phyloP scores from a whole-genome alignment of 1,140 invertebrate genomes.

The Dryas iulia region DNA sequence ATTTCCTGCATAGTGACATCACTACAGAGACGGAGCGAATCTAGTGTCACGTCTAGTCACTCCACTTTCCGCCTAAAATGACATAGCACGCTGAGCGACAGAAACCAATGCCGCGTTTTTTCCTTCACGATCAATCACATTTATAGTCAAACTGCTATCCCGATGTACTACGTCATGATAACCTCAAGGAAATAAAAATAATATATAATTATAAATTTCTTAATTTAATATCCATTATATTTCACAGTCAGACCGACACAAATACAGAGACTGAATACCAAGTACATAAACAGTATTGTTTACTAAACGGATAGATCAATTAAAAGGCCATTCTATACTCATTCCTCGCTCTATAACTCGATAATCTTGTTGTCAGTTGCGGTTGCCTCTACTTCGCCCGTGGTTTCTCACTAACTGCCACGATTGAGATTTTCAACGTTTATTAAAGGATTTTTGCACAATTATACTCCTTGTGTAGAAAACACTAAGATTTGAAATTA shows the following conservation, averaged over 20 bases:
- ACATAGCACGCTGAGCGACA: too few relatives aligned
- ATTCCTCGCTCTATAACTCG: constrained; percentile 39
- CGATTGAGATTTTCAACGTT: constrained; percentile 31
- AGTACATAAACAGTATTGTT: not conserved
- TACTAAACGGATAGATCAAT: constrained; percentile 1
- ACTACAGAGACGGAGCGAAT: too few relatives aligned
- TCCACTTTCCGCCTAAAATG: too few relatives aligned
- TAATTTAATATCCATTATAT: not conserved
- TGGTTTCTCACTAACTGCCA: constrained; percentile 36
- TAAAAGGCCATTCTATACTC: constrained; percentile 41
- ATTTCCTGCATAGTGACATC: too few relatives aligned
- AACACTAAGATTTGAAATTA: constrained; percentile 6
- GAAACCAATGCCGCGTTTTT: too few relatives aligned
- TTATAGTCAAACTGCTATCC: too few relatives aligned
- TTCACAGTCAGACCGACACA: not conserved
- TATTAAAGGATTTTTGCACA: not conserved
- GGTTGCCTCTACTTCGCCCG: constrained; percentile 31
- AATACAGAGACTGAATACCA: not conserved
- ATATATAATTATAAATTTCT: not conserved
- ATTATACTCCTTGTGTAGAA: constrained; percentile 14
- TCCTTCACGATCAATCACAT: too few relatives aligned
- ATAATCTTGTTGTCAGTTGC: constrained; percentile 53
- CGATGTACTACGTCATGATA: too few relatives aligned
- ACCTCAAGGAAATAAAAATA: too few relatives aligned
- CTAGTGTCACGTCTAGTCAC: too few relatives aligned